Base-by-base conservation (phyloP, 1,140 invertebrate genomes). In the Drosophila asahinai region DNA sequence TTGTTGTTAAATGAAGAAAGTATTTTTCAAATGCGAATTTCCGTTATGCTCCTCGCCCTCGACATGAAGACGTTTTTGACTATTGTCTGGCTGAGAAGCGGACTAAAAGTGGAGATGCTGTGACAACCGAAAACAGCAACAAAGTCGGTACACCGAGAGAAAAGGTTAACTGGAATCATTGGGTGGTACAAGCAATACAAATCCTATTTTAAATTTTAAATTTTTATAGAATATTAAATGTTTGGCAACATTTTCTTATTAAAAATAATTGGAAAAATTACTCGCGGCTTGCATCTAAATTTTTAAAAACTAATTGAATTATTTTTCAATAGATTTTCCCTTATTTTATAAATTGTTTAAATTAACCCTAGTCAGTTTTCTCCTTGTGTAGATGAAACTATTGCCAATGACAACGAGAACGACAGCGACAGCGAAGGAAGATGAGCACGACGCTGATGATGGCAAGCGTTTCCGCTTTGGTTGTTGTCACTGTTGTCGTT, bases 11-110 rank as follows among this genome's bases (percentile, higher is more conserved):
- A 89, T 89, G 84, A 89, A 89, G 86, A 89, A 89, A 89, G 84
- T 89, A 89, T 89, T 89, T 89, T 90, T 89, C 84, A 89, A 89
- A 89, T 89, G 86, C 86, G 84, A 90, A 90, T 89, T 89, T 89
- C 84, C 86, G 84, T 89, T 87, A 89, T 87, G 84, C 84, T 83
- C 74, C 70, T 84, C 84, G 84, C 84, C 68, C 82, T 75, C 84
- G 73, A 83, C 84, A 87, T 87, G 86, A 89, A 89, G 84, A 89
- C 86, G 90, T 89, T 89, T 87, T 89, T 89, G 84, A 87, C 84
- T 87, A 87, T 87, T 89, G 84, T 89, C 86, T 89, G 86, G 55
- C 71, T 58, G 52, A 58, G 70, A 25, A 57, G 54, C 54, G 51
- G 43, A 66, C 45, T 59, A 19, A 73, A 51, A 71, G 45, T 60